Percentiles rank a stretch among this genome's conserved stretches.
phyloP scores from a whole-genome alignment of 2,797 vertebrate genomes.

The Schizothorax lantsangensis region DNA sequence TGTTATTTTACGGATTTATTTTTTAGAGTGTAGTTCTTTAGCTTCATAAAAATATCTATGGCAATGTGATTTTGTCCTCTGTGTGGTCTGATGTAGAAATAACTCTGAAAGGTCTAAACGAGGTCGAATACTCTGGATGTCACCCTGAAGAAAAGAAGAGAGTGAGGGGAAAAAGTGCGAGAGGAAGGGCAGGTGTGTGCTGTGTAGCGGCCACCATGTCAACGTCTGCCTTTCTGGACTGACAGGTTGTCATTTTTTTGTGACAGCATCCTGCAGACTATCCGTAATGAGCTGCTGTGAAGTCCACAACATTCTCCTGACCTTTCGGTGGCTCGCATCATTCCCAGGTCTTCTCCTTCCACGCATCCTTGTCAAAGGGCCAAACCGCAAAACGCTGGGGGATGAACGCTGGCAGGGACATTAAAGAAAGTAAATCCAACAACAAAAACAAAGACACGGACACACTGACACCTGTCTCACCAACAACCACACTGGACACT shows the following conservation, averaged over 20 bases:
- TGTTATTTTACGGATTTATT: background rate
- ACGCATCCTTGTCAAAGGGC: conserved; percentile 55
- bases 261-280: conserved; percentile 68
- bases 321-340: conserved; percentile 69
- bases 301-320: conserved; percentile 70
- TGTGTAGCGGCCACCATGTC: conserved; percentile 73
- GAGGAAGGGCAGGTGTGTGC: conserved; percentile 63
- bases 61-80: background rate
- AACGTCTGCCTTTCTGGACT: conserved; percentile 66
- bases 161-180: conserved; percentile 62
- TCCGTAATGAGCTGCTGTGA: conserved; percentile 65
- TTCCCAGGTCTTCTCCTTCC: conserved; percentile 59
- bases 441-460: conserved; percentile 72
- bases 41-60: background rate
- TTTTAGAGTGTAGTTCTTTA: background rate
- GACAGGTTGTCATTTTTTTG: conserved; percentile 68
- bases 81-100: conserved; percentile 40
- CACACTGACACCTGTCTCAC: conserved; percentile 71
- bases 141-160: conserved; percentile 35
- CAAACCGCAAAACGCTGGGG: conserved; percentile 42
- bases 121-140: conserved; percentile 31
- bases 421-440: conserved; percentile 75
- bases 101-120: conserved; percentile 31
- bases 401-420: conserved; percentile 66
- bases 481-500: conserved; percentile 63